These are phyloP conservation scores for Taphrorychus bicolor DNA, from an alignment of 2,888 invertebrate species.

Conservation along the genomic window DNA sequence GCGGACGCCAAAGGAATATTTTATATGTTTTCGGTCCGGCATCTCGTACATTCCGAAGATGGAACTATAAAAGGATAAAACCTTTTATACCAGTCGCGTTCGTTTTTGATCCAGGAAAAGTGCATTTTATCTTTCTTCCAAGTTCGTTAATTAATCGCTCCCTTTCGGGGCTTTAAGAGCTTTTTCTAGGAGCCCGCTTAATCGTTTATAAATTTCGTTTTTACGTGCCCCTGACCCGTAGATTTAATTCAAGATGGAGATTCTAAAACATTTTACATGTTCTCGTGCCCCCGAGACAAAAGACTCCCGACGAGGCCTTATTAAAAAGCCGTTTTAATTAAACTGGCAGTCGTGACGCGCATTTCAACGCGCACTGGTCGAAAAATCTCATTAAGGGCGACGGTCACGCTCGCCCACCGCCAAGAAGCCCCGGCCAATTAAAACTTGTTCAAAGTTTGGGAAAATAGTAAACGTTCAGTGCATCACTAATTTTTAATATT, in stretches of 20 bases:
- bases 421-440: slow-evolving; percentile 21
- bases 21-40: slow-evolving; percentile 32
- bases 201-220: not conserved
- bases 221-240: not conserved
- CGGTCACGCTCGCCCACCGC: slow-evolving; percentile 17
- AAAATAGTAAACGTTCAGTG: not conserved
- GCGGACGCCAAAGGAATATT: slow-evolving; percentile 33
- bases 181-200: not conserved
- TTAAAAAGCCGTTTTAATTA: slow-evolving; percentile 32
- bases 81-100: not conserved
- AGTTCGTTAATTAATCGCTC: not conserved
- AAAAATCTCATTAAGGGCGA: slow-evolving; percentile 32
- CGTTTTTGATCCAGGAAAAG: not conserved
- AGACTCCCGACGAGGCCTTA: not conserved
- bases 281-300: not conserved
- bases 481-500: not conserved
- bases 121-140: not conserved
- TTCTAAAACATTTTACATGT: not conserved
- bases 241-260: not conserved
- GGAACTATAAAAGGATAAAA: slow-evolving; percentile 20
- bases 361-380: slow-evolving; percentile 18
- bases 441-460: slow-evolving; percentile 16
- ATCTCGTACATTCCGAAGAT: slow-evolving; percentile 19
- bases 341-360: slow-evolving; percentile 16
- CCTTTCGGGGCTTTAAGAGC: not conserved